Evolutionary conservation across 2,113 vertebrate genomes (phyloP), one percentile per base, ranked within the genome.

Genomic region (Cheilinus undulatus): DNA sequence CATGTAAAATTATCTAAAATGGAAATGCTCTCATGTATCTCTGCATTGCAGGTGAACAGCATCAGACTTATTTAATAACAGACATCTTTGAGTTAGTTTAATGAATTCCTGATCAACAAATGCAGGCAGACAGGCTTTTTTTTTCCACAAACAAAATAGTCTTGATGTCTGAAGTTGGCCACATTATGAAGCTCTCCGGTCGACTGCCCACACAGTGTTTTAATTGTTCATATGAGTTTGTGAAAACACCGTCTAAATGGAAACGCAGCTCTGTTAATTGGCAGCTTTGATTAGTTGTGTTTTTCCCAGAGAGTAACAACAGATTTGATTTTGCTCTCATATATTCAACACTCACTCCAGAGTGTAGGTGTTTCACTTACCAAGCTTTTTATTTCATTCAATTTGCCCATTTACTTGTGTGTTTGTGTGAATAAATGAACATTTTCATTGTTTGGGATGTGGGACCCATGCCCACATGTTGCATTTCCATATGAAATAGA

Each of bases 401-500:
- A 48, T 61, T 38, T 46, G 4, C 13, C 12, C 14, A 42, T 59
- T 61, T 22, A 20, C 22, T 45, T 11, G 4, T 9, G 49, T 38
- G 24, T 27, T 30, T 38, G 56, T 45, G 20, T 42, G 43, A 57
- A 64, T 14, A 50, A 66, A 68, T 46, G 3, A 26, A 32, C 24
- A 3, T 32, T 15, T 65, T 30, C 6, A 61, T 77, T 77, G 46
- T 76, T 62, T 65, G n/a, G 24, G 52, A 32, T 64, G 51, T 45
- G 62, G 61, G 49, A 40, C 13, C 22, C 26, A 17, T 46, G 56
- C 57, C 34, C 56, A 60, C 24, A 13, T 32, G 50, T 75, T 69
- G 40, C 48, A 72, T 79, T 75, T 86, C 69, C 66, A 74, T 78
- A 75, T 80, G 57, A 77, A 82, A 48, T 24, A 19, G 51, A n/a